A percentile compares a stretch with the other conserved stretches of the same genome.
Conservation (phyloP, 2,113 vertebrate genomes). For the Heterocephalus glaber region DNA sequence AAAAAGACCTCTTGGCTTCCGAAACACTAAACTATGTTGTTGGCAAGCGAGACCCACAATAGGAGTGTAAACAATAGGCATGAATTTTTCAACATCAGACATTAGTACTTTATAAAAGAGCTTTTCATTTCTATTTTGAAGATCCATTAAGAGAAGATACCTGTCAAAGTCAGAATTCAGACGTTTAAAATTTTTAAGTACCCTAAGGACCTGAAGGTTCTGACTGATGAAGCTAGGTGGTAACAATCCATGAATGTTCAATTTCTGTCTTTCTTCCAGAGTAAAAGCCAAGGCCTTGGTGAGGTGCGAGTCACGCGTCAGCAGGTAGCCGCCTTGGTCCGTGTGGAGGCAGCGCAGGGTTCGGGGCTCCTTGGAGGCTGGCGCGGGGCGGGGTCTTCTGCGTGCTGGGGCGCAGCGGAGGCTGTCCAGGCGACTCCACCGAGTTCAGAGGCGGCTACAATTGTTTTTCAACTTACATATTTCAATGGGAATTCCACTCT, state of each 20-base stretch:
- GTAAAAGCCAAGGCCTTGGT: conserved; percentile 91
- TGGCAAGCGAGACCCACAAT: conserved; percentile 97
- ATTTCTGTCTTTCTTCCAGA: conserved; percentile 94
- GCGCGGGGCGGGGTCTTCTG: too few relatives aligned
- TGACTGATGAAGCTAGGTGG: conserved; percentile 94
- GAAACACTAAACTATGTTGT: conserved; percentile 94
- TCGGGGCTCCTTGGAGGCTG: conserved; percentile 52
- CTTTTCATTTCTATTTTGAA: conserved; percentile 97
- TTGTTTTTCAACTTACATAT: background rate
- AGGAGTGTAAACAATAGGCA: conserved; percentile 98
- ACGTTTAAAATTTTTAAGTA: conserved; percentile 94
- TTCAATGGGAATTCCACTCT: conserved; percentile 15
- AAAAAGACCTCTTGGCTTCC: conserved; percentile 95
- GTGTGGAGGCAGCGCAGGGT: conserved; percentile 71
- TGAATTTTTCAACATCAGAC: conserved; percentile 95
- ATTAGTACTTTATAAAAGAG: conserved; percentile 94
- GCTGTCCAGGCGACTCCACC: too few relatives aligned
- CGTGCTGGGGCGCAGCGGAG: too few relatives aligned
- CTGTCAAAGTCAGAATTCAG: conserved; percentile 93
- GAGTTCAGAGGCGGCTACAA: too few relatives aligned
- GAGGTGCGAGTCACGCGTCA: conserved; percentile 89
- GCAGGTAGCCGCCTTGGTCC: conserved; percentile 91
- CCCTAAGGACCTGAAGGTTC: conserved; percentile 91
- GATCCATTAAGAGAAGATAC: conserved; percentile 96
- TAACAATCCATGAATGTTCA: conserved; percentile 96